phyloP scores from a whole-genome alignment of 2,797 vertebrate species.

The Amphiprion clarkii region DNA sequence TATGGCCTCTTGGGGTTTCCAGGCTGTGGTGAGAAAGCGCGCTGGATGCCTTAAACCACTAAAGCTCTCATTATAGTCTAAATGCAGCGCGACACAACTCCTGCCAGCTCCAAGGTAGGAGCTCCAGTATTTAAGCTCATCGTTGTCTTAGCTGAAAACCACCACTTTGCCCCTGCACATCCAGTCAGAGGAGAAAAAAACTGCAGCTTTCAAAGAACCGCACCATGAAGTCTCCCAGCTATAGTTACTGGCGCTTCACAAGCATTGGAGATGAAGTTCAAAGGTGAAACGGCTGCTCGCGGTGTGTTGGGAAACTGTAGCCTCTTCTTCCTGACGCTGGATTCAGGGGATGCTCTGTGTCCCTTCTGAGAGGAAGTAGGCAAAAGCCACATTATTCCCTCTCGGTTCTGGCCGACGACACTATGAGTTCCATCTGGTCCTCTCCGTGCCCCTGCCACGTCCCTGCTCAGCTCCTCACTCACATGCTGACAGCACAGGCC shows the following conservation, averaged over 20 bases:
- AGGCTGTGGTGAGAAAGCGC: slow-evolving; percentile 80
- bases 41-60: slow-evolving; percentile 82
- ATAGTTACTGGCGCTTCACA: slow-evolving; percentile 40
- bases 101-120: slow-evolving; percentile 81
- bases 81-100: slow-evolving; percentile 81
- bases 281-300: slow-evolving; percentile 43
- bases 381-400: slow-evolving; percentile 68
- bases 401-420: slow-evolving; percentile 60
- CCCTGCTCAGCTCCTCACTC: slow-evolving; percentile 66
- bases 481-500: slow-evolving; percentile 55
- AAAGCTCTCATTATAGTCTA: slow-evolving; percentile 88
- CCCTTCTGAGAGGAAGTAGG: slow-evolving; percentile 55
- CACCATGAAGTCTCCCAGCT: slow-evolving; percentile 39
- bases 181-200: slow-evolving; percentile 36
- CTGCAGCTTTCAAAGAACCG: slow-evolving; percentile 46
- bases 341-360: slow-evolving; percentile 56
- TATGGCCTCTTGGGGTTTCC: slow-evolving; percentile 84
- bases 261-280: slow-evolving; percentile 50
- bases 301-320: slow-evolving; percentile 44
- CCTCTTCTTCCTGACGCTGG: slow-evolving; percentile 48
- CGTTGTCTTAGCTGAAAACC: slow-evolving; percentile 75
- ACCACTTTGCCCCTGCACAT: slow-evolving; percentile 58
- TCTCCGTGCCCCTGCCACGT: slow-evolving; percentile 73
- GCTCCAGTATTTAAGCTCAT: slow-evolving; percentile 74
- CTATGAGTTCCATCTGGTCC: slow-evolving; percentile 73